phyloP scores from a whole-genome alignment of 2,888 invertebrate species.

The Eristalis intricaria region DNA sequence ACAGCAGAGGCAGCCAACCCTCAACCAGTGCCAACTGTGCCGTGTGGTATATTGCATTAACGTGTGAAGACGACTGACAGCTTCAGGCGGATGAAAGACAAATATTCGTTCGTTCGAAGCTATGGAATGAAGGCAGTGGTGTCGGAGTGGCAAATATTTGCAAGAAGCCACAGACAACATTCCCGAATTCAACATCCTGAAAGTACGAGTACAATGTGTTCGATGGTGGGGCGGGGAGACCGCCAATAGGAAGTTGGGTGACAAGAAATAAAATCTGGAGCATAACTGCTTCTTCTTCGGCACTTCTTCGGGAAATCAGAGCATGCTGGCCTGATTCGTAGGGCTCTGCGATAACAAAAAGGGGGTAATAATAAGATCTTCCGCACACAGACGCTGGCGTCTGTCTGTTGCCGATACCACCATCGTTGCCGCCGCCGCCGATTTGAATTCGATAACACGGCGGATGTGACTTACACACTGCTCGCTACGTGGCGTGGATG shows the following conservation, averaged over 20 bases:
- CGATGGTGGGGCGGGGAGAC: slow-evolving; percentile 22
- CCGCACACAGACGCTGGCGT: slow-evolving; percentile 50
- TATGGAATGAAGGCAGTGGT: slow-evolving; percentile 45
- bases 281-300: slow-evolving; percentile 25
- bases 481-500: slow-evolving; percentile 40
- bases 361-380: slow-evolving; percentile 24
- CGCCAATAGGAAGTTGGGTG: slow-evolving; percentile 16
- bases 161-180: slow-evolving; percentile 62
- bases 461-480: slow-evolving; percentile 65
- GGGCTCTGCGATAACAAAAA: slow-evolving; percentile 37
- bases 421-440: slow-evolving; percentile 4
- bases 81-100: slow-evolving; percentile 72
- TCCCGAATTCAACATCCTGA: slow-evolving; percentile 48
- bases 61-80: slow-evolving; percentile 65
- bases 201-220: slow-evolving; percentile 35
- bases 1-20: slow-evolving; percentile 14
- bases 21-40: slow-evolving; percentile 1
- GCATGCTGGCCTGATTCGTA: slow-evolving; percentile 48
- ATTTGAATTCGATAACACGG: slow-evolving; percentile 58
- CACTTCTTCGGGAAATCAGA: slow-evolving; percentile 49
- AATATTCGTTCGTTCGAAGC: slow-evolving; percentile 55
- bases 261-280: slow-evolving; percentile 33
- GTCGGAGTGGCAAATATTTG: slow-evolving; percentile 67
- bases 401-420: slow-evolving; percentile 32
- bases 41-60: slow-evolving; percentile 52